phyloP scores from a whole-genome alignment of 2,113 vertebrate species.

The Gallinago undulata region DNA sequence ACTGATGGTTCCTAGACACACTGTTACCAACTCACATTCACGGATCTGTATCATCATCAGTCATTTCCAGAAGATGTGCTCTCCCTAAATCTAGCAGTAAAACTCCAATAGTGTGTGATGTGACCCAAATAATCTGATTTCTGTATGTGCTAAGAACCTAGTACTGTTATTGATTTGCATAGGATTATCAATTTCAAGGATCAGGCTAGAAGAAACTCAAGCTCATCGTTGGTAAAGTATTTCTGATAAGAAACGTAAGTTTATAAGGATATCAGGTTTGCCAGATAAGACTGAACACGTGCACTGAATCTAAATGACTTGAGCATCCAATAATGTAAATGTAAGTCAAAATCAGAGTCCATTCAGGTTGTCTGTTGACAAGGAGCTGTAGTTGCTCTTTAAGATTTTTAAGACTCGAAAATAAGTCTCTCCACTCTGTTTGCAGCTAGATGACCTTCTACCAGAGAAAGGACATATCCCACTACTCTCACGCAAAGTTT shows the following conservation, averaged over 20 bases:
- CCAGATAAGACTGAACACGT: not conserved
- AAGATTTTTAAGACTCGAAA: not conserved
- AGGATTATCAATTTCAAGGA: not conserved
- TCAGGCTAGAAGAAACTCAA: not conserved
- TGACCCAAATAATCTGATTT: not conserved
- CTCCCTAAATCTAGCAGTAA: not conserved
- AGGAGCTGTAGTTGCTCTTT: not conserved
- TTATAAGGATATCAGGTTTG: not conserved
- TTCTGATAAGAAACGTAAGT: not conserved
- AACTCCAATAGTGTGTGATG: not conserved
- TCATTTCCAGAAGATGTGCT: not conserved
- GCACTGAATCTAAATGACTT: not conserved
- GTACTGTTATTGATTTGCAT: not conserved
- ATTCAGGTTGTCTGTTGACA: not conserved
- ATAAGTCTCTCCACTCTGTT: not conserved
- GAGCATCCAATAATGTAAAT: not conserved
- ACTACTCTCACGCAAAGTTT: not conserved
- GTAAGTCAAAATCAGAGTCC: not conserved
- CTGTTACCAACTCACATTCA: not conserved
- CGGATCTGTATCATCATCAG: not conserved
- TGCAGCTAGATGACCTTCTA: not conserved
- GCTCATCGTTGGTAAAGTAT: not conserved
- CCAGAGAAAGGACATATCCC: not conserved
- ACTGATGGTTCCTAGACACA: not conserved
- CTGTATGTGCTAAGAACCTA: not conserved